These are phyloP conservation scores for Acomys russatus DNA, from an alignment of 2,797 vertebrate genomes.

Conservation along the genomic window DNA sequence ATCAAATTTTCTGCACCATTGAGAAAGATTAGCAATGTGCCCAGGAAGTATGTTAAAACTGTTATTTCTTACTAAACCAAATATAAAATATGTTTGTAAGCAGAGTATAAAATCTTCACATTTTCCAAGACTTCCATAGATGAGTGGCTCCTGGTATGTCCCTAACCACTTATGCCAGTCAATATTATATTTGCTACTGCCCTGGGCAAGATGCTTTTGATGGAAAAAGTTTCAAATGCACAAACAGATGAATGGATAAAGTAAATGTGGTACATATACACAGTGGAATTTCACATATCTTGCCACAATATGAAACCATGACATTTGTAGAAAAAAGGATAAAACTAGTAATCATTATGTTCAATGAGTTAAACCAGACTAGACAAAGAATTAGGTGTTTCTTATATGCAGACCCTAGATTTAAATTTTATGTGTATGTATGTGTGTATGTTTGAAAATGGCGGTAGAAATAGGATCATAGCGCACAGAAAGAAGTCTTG, in stretches of 20 bases:
- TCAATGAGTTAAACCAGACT: not conserved
- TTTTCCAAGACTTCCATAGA: slow-evolving; percentile 19
- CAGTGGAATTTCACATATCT: not conserved
- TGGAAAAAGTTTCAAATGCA: not conserved
- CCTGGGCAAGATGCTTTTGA: not conserved
- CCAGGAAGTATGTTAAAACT: not conserved
- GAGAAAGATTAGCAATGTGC: slow-evolving; percentile 34
- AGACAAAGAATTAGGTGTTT: not conserved
- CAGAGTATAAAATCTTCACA: slow-evolving; percentile 31
- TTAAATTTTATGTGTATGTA: not conserved
- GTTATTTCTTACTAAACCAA: slow-evolving; percentile 40
- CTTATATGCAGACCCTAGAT: not conserved
- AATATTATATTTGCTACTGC: not conserved
- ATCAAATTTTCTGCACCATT: slow-evolving; percentile 46
- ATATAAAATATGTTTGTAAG: not conserved
- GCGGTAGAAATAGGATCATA: not conserved
- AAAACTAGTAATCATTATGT: not conserved
- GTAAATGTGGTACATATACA: not conserved
- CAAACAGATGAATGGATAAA: not conserved
- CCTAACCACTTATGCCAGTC: not conserved
- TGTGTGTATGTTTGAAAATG: not conserved
- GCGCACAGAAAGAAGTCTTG: not conserved
- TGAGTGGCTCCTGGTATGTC: not conserved
- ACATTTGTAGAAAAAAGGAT: not conserved
- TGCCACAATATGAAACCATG: not conserved